Base-by-base conservation (phyloP, 92 coral and sea anemone genomes). In the Parazoanthus swiftii region DNA sequence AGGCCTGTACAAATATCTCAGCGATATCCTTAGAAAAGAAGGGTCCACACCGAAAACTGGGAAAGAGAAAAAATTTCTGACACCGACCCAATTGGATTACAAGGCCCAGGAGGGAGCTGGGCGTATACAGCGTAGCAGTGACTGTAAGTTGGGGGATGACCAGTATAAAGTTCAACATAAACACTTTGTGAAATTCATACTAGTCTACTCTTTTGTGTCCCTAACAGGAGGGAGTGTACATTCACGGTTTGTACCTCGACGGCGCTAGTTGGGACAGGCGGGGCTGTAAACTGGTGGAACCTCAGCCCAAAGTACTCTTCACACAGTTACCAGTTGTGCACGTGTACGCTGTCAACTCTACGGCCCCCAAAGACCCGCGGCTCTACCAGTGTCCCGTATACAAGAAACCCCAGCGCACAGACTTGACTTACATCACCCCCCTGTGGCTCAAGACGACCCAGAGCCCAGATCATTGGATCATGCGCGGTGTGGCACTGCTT, bases 191-290 rank as follows among this genome's bases (percentile, higher is more conserved):
- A 42, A 8, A 20, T 20, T 20, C 23, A 76, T 18, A 25, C 48
- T 58, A 36, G 26, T n/a, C 23, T 66, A 3, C 36, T 48, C 26
- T 14, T 39, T 1, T 54, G 23, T 76, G 6, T 1, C 44, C 14
- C 37, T 10, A 81, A 20, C 89, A 95, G 98, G 98, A 95, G 85
- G 98, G 98, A 48, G 98, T 95, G 74, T 95, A 95, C 92, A 93
- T 95, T 48, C 88, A 93, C 79, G 96, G 98, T 15, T 81, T 95
- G 88, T 95, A 77, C 91, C 93, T 95, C 21, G 98, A 95, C 77
- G 98, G 98, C 6, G 98, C 98, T 23, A 92, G 94, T 35, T 95
- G 98, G 98, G 98, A 95, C 73, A 92, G 98, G 37, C 95, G 98
- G 23, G 94, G 94, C 85, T 95, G 98, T 89, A 95, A 95, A 72